Base-by-base conservation (phyloP, 2,888 invertebrate species). In the Ectemnius lituratus region DNA sequence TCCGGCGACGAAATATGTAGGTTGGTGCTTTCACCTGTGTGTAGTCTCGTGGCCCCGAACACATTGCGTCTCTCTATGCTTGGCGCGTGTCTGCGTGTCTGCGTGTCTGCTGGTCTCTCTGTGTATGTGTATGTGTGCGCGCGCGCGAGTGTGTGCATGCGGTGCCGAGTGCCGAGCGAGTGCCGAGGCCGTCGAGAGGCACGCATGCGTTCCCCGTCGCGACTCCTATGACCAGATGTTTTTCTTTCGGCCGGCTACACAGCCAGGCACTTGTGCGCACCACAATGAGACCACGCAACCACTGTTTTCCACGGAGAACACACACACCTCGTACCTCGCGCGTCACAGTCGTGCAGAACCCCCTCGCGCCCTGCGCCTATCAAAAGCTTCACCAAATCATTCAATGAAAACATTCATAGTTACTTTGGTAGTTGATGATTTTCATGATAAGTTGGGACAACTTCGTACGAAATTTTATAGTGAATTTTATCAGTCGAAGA, bases 1-100 rank as follows among this genome's bases (percentile, higher is more conserved):
- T 78, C 73, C 60, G n/a, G 67, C 64, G 64, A 70, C 71, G 64
- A 61, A 76, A 70, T 66, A 78, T 75, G 72, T 75, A 69, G 72
- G 62, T 69, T 76, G 62, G 49, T 62, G 62, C 62, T 62, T 61
- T 20, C 63, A 2, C 52, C 52, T 47, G n/a, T 23, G 13, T 8
- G 47, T 59, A 45, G 28, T 13, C 59, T 11, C 5, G 61, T 18
- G 57, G 52, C 52, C 52, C n/a, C 52, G 52, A 16, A 52, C n/a
- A 52, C 14, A 52, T 52, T 52, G 52, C 52, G 52, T 60, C 23
- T 46, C 45, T 52, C 52, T 52, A 52, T 16, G 8, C 20, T 46
- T 28, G 16, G 45, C 46, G 28, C 27, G 66, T 13, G 56, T 23
- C 45, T 46, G 27, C 27, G 37, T 5, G 14, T 27, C 11, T 11